Conservation (phyloP, 2,113 vertebrate species). For the Chunga burmeisteri region DNA sequence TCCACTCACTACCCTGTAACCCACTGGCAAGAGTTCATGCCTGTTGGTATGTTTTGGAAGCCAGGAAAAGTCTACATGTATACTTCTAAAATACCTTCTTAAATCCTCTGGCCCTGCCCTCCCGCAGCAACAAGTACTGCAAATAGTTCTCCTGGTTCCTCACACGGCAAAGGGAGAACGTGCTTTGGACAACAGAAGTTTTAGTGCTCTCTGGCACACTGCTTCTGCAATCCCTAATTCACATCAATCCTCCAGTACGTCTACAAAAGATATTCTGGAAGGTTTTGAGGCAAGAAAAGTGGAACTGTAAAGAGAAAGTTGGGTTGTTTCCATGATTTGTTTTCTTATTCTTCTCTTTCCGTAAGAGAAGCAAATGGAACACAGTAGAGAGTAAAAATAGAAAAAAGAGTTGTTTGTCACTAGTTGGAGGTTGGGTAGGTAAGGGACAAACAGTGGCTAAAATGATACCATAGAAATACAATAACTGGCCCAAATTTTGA, state of each 20-base stretch:
- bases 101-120: neutral
- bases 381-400: neutral
- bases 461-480: neutral
- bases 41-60: neutral
- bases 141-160: neutral
- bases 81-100: neutral
- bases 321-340: neutral
- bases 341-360: neutral
- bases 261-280: neutral
- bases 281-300: neutral
- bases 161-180: neutral
- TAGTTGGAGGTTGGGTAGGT: neutral
- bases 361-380: neutral
- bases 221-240: neutral
- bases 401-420: neutral
- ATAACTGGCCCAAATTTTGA: neutral
- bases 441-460: neutral
- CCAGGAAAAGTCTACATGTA: neutral
- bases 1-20: neutral
- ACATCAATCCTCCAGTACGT: neutral
- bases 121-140: neutral
- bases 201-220: neutral
- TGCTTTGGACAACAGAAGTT: neutral
- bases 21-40: neutral
- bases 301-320: neutral